Conservation (phyloP, 2,888 invertebrate species). For the Rhogogaster chlorosoma region DNA sequence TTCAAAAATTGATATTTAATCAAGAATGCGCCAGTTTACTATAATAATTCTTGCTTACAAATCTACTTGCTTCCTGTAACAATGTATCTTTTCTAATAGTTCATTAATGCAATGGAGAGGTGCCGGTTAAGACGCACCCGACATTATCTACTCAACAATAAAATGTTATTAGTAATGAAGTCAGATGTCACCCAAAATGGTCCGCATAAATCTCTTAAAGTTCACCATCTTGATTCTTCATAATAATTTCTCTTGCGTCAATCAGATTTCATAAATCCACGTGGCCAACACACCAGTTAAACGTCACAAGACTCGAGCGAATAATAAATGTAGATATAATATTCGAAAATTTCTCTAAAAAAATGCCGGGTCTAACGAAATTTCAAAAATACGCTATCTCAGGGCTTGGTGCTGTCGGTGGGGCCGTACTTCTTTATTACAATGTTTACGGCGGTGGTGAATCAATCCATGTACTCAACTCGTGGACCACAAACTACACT, state of each 20-base stretch:
- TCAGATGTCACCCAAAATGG: not conserved
- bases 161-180: not conserved
- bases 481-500: slow-evolving; percentile 85
- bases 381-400: slow-evolving; percentile 81
- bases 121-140: not conserved
- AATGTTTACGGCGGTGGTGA: slow-evolving; percentile 76
- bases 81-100: not conserved
- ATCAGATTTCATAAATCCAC: not conserved
- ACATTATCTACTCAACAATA: not conserved
- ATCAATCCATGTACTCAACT: slow-evolving; percentile 79
- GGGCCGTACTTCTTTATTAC: slow-evolving; percentile 83
- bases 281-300: not conserved
- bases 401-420: slow-evolving; percentile 84
- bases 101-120: not conserved
- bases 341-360: slow-evolving; percentile 52
- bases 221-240: not conserved
- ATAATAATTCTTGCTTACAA: too few species aligned
- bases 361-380: slow-evolving; percentile 81
- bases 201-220: not conserved
- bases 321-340: not conserved
- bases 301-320: not conserved
- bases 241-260: not conserved
- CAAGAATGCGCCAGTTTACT: too few species aligned
- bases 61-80: too few species aligned
- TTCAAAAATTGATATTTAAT: too few species aligned